Evolutionary conservation across 2,888 invertebrate species (phyloP).

Genomic region (Scaptomyza polygonia): DNA sequence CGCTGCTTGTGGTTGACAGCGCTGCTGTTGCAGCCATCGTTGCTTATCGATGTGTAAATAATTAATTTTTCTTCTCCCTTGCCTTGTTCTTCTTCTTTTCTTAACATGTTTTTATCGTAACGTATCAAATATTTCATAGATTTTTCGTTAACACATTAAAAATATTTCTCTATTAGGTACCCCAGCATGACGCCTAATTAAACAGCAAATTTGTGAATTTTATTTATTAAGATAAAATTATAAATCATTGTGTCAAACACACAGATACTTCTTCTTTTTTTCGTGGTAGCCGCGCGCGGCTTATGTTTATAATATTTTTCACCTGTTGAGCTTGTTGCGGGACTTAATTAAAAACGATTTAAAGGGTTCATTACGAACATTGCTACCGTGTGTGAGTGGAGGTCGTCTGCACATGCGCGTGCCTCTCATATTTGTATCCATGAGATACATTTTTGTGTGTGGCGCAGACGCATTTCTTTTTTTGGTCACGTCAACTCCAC

Average conservation of each 20-base stretch:
- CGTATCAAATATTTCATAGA: slow-evolving; percentile 48
- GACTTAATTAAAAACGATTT: slow-evolving; percentile 83
- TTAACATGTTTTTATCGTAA: slow-evolving; percentile 8
- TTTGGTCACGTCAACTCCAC: slow-evolving; percentile 71
- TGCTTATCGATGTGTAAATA: slow-evolving; percentile 78
- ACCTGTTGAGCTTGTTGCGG: slow-evolving; percentile 56
- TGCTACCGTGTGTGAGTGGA: slow-evolving; percentile 71
- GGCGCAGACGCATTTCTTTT: slow-evolving; percentile 57
- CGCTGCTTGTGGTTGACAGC: slow-evolving; percentile 70
- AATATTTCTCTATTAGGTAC: slow-evolving; percentile 10
- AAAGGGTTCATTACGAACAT: slow-evolving; percentile 81
- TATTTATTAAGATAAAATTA: slow-evolving; percentile 25
- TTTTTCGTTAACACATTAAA: slow-evolving; percentile 54
- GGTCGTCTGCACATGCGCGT: slow-evolving; percentile 39
- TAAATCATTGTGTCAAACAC: slow-evolving; percentile 19
- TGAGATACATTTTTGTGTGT: slow-evolving; percentile 57
- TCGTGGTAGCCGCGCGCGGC: neutral
- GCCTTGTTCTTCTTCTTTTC: slow-evolving; percentile 9
- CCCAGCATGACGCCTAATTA: slow-evolving; percentile 31
- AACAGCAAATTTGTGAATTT: slow-evolving; percentile 39
- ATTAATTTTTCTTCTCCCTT: slow-evolving; percentile 56
- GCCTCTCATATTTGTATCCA: slow-evolving; percentile 69
- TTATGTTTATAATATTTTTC: slow-evolving; percentile 17
- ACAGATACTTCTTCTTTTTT: slow-evolving; percentile 6
- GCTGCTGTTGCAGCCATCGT: slow-evolving; percentile 31